These are phyloP conservation scores for Drosophila sucinea DNA, from an alignment of 1,140 invertebrate genomes.

Conservation along the genomic window DNA sequence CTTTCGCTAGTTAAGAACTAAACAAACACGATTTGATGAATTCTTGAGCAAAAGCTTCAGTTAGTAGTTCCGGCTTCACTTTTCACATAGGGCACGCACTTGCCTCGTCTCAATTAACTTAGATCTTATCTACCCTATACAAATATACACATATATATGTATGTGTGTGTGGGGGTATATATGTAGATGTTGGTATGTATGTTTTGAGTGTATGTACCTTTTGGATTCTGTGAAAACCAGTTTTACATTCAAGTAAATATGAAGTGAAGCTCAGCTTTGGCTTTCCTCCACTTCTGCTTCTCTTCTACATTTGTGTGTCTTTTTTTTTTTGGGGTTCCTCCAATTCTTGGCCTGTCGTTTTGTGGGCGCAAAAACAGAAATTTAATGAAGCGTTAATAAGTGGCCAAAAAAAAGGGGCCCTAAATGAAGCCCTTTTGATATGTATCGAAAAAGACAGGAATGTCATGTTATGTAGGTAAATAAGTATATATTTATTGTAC, in stretches of 20 bases:
- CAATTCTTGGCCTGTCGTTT: slow-evolving; percentile 56
- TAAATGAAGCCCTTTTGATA: slow-evolving; percentile 54
- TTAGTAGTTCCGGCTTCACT: slow-evolving; percentile 51
- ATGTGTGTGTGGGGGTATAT: not conserved
- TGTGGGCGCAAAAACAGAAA: slow-evolving; percentile 57
- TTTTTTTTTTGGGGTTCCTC: slow-evolving; percentile 10
- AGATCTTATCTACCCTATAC: slow-evolving; percentile 56
- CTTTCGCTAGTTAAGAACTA: slow-evolving; percentile 51
- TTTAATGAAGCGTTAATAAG: slow-evolving; percentile 79
- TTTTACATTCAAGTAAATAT: slow-evolving; percentile 44
- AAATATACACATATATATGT: not conserved
- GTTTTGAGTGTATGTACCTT: slow-evolving; percentile 24
- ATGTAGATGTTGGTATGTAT: not conserved
- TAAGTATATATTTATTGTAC: slow-evolving; percentile 2
- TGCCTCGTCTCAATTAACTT: slow-evolving; percentile 67
- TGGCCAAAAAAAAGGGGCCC: slow-evolving; percentile 55
- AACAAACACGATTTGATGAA: slow-evolving; percentile 28
- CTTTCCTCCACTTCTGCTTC: slow-evolving; percentile 14
- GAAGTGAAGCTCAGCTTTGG: slow-evolving; percentile 23
- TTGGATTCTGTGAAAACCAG: slow-evolving; percentile 53
- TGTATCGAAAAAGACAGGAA: slow-evolving; percentile 53
- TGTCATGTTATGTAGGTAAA: slow-evolving; percentile 39
- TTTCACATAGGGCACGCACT: slow-evolving; percentile 53
- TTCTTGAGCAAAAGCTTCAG: slow-evolving; percentile 22
- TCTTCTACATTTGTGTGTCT: slow-evolving; percentile 7